These are phyloP conservation scores for Halcyon smyrnensis DNA, from an alignment of 2,797 vertebrate genomes.

Conservation along the genomic window DNA sequence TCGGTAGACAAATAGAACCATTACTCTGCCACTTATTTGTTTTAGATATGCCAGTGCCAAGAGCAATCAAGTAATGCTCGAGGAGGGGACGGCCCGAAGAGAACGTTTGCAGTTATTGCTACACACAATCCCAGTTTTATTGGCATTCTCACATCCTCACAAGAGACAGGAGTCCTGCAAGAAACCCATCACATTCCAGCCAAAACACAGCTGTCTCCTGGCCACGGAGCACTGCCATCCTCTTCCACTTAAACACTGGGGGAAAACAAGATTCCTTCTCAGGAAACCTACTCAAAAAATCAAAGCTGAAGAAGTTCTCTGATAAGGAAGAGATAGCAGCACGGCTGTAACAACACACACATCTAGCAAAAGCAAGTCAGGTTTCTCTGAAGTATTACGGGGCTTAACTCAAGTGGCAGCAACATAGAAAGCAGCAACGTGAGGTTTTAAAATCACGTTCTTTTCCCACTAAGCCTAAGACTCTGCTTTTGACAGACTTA, in stretches of 20 bases:
- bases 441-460: background rate
- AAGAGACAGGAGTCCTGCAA: background rate
- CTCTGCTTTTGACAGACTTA: background rate
- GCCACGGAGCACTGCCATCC: background rate
- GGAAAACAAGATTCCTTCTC: background rate
- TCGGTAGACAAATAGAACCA: background rate
- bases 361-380: background rate
- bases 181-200: background rate
- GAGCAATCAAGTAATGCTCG: background rate
- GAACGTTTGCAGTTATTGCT: background rate
- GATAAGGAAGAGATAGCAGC: background rate
- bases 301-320: background rate
- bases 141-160: background rate
- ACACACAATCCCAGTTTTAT: background rate
- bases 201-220: rapidly evolving
- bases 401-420: background rate
- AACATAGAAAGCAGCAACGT: rapidly evolving
- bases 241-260: background rate
- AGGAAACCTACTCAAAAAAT: background rate
- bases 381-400: background rate
- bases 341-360: rapidly evolving
- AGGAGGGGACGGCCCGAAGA: background rate
- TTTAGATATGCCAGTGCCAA: slow-evolving; percentile 8
- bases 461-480: background rate
- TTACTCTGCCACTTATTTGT: background rate